Conservation (phyloP, 2,113 vertebrate genomes). For the Paradoxurus hermaphroditus region DNA sequence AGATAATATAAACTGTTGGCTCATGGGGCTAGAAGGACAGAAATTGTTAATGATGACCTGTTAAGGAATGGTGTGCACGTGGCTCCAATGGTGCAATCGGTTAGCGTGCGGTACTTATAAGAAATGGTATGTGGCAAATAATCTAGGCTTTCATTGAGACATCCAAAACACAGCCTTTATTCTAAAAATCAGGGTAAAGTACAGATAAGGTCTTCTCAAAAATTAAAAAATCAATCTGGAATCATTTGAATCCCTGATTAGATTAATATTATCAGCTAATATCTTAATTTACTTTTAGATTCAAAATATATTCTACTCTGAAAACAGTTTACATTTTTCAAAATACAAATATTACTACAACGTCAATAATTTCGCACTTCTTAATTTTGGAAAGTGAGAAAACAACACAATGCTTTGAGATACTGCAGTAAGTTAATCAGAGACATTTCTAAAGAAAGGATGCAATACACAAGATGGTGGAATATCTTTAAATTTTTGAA, state of each 20-base stretch:
- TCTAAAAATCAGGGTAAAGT: neutral
- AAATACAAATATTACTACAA: neutral
- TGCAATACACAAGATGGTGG: neutral
- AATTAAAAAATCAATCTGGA: neutral
- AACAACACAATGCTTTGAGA: neutral
- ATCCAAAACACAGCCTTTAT: neutral
- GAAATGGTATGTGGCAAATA: neutral
- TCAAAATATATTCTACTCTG: neutral
- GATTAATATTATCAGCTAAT: neutral
- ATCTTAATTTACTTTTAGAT: neutral
- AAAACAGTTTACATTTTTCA: neutral
- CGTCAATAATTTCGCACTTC: neutral
- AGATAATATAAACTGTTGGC: neutral
- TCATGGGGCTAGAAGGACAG: neutral
- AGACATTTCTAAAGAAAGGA: neutral
- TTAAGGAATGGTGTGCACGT: neutral
- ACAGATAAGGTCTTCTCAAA: neutral
- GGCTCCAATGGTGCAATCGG: too few relatives aligned
- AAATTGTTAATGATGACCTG: neutral
- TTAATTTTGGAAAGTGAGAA: neutral
- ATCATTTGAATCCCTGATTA: neutral
- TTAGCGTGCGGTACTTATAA: too few relatives aligned
- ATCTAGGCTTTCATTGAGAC: neutral
- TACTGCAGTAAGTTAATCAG: neutral
- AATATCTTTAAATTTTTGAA: neutral